Conservation (phyloP, 2,797 vertebrate species). For the Gymnothorax reevesii region DNA sequence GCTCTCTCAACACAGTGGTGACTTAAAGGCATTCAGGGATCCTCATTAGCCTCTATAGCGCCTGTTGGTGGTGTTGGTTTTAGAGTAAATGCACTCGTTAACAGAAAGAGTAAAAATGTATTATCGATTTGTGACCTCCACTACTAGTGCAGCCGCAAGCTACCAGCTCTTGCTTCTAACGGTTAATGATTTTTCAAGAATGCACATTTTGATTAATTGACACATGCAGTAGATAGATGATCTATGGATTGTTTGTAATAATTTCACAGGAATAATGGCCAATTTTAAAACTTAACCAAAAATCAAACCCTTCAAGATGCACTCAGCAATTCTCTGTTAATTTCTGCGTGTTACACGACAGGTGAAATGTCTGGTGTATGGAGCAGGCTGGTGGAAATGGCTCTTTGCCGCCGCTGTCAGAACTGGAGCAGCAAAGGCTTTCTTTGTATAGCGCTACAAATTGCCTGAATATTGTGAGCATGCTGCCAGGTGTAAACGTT, state of each 20-base stretch:
- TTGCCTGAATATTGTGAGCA: too few species aligned
- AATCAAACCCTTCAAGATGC: neutral
- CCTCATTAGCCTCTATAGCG: too few species aligned
- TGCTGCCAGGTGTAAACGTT: too few species aligned
- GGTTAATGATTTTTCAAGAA: neutral
- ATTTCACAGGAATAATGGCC: neutral
- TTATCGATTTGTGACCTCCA: neutral
- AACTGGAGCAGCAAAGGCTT: too few species aligned
- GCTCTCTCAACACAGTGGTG: neutral
- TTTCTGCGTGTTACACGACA: too few species aligned
- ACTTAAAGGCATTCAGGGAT: neutral
- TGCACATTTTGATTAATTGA: neutral
- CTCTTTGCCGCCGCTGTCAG: too few species aligned
- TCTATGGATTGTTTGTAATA: conserved; percentile 20
- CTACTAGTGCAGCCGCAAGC: neutral
- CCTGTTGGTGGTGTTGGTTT: neutral
- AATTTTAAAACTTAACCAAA: conserved; percentile 6
- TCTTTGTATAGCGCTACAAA: too few species aligned
- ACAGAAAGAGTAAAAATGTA: neutral
- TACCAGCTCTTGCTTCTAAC: neutral
- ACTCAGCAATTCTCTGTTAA: too few species aligned
- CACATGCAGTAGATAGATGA: neutral
- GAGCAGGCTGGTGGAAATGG: too few species aligned
- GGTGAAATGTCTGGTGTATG: too few species aligned
- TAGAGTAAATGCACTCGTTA: neutral